Evolutionary conservation across 2,888 invertebrate genomes (phyloP).

Genomic region (Eristalinus aeneus): DNA sequence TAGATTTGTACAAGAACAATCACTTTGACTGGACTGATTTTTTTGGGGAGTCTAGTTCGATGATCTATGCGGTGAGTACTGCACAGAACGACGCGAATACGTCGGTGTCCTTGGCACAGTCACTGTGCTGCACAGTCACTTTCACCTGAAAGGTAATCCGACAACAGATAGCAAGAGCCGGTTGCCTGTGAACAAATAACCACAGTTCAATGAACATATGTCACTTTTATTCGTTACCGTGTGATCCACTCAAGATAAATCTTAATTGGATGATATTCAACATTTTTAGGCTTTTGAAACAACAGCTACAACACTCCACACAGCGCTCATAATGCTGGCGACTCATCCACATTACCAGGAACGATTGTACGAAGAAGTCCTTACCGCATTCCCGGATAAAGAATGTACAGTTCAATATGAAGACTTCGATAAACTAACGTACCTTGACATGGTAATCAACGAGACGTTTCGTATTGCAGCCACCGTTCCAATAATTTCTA

Average conservation of each 20-base stretch:
- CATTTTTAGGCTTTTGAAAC: constrained; percentile 74
- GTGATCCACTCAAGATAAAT: no score
- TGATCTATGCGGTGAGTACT: constrained; percentile 70
- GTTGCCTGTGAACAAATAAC: not conserved
- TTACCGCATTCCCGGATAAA: constrained; percentile 72
- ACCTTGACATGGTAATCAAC: constrained; percentile 72
- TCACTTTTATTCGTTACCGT: not conserved
- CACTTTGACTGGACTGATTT: constrained; percentile 70
- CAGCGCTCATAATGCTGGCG: constrained; percentile 74
- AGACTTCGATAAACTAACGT: constrained; percentile 70
- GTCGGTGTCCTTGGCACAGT: not conserved
- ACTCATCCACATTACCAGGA: constrained; percentile 72
- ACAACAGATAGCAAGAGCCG: not conserved
- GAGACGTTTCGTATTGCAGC: constrained; percentile 74
- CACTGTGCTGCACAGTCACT: not conserved
- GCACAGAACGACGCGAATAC: not conserved
- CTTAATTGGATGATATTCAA: no score
- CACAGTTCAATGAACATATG: not conserved
- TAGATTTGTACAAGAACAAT: constrained; percentile 65
- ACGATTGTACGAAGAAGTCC: constrained; percentile 73
- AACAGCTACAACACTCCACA: constrained; percentile 73
- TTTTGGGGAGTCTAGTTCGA: constrained; percentile 71
- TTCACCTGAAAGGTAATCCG: not conserved
- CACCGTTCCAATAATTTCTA: constrained; percentile 71
- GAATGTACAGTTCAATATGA: constrained; percentile 62